A percentile compares a stretch with the other conserved stretches of the same genome.
Evolutionary conservation across 2,888 invertebrate genomes (phyloP).

Genomic region (Scelioninae gen. 1): DNA sequence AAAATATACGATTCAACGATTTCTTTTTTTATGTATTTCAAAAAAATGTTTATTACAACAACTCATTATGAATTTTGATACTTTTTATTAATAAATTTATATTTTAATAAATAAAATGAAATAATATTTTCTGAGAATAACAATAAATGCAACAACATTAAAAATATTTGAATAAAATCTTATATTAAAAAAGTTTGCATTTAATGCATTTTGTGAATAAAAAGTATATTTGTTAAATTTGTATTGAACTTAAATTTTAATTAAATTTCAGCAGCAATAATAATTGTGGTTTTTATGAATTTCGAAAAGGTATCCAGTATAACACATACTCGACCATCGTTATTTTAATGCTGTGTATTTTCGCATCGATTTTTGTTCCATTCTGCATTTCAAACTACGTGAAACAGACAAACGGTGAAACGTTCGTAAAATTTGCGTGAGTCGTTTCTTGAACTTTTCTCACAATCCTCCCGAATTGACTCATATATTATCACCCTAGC

Average conservation of each 20-base stretch:
- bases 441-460: constrained; percentile 30
- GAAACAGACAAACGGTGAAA: constrained; percentile 12
- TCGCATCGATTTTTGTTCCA: constrained; percentile 31
- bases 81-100: too few relatives aligned
- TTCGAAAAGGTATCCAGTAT: not conserved
- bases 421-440: constrained; percentile 24
- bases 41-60: not conserved
- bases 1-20: not conserved
- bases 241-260: too few relatives aligned
- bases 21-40: not conserved
- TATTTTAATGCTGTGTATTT: constrained; percentile 9
- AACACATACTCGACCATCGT: constrained; percentile 9
- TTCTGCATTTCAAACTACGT: constrained; percentile 20
- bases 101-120: too few relatives aligned
- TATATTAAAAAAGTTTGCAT: too few relatives aligned
- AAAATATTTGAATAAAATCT: too few relatives aligned
- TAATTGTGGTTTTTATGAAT: not conserved
- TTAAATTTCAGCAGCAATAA: not conserved
- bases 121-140: too few relatives aligned
- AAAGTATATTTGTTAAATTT: too few relatives aligned
- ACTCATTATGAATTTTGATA: too few relatives aligned
- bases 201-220: too few relatives aligned
- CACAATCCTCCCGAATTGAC: not conserved
- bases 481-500: constrained; percentile 5
- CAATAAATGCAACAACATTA: too few relatives aligned